phyloP scores from a whole-genome alignment of 2,113 vertebrate species.

The Aegotheles bennettii region DNA sequence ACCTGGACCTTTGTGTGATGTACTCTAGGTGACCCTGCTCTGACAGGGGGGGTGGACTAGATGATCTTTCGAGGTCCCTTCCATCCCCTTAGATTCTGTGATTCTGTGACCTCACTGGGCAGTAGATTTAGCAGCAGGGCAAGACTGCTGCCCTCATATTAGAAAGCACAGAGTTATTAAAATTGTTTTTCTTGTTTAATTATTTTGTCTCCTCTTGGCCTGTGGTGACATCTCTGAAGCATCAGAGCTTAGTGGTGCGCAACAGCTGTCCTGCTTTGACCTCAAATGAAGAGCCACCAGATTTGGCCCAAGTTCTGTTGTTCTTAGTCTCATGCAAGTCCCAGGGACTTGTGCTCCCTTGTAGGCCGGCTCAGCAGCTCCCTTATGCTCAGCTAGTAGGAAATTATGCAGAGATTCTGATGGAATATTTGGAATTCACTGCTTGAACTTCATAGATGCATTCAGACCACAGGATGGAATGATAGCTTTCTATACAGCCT shows the following conservation, averaged over 20 bases:
- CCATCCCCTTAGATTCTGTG: too few species aligned
- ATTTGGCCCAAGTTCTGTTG: not conserved
- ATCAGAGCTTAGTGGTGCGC: not conserved
- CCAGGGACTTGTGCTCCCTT: not conserved
- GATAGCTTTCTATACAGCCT: not conserved
- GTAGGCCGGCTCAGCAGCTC: not conserved
- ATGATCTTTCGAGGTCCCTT: too few species aligned
- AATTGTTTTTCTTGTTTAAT: not conserved
- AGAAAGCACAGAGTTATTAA: not conserved
- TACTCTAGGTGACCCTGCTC: too few species aligned
- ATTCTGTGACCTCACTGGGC: fast-evolving
- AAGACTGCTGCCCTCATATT: not conserved
- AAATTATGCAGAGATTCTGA: not conserved
- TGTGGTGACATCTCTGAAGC: not conserved
- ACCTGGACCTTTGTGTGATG: too few species aligned
- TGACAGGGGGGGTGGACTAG: too few species aligned
- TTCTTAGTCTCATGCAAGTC: not conserved
- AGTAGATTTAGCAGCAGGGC: not conserved
- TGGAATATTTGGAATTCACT: not conserved
- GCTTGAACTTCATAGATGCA: not conserved
- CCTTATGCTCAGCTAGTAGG: not conserved
- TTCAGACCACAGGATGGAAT: not conserved
- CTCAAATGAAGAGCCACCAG: not conserved
- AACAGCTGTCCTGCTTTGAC: not conserved
- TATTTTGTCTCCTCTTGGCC: not conserved